Evolutionary conservation across 2,888 invertebrate species (phyloP), one percentile per base, ranked within the genome.

Genomic region (Imbricaverruca yamaguchii): DNA sequence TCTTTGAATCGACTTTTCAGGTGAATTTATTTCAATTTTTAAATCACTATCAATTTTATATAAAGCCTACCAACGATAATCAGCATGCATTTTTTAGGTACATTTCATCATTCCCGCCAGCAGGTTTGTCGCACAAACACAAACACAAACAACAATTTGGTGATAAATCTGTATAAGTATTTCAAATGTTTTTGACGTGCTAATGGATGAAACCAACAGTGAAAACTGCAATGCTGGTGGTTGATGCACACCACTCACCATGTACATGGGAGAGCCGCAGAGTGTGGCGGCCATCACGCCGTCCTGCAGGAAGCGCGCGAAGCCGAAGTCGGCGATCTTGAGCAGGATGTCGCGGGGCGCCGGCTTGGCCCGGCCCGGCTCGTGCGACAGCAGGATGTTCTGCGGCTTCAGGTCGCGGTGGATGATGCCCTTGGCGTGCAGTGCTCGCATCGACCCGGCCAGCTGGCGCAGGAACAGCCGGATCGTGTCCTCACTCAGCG

Each of bases 201-300:
- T 39, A 39, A 39, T 39, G 1, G 39, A 39, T 39, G 39, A 39
- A 39, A 39, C 1, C 39, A 39, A 39, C 39, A 39, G 39, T n/a
- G n/a, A n/a, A n/a, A n/a, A n/a, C n/a, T n/a, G n/a, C 39, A 39
- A 39, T 39, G 39, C 39, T 39, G 4, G 39, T 39, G 39, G 39
- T 39, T 39, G 39, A 39, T 39, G 39, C 39, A 39, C 39, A 39
- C 39, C 39, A 39, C 39, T 90, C 89, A 96, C 96, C 98, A 99
- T 99, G 87, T 99, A 99, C 99, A 99, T 99, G 21, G 99, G 99
- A 80, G 98, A 99, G 80, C 99, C 99, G 88, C 99, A 99, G 74
- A 99, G 90, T 61, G 99, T 99, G 83, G 97, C 98, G 81, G 99
- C 99, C 99, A 99, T 99, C 81, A 97, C 97, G 83, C 99, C 99